Conservation (phyloP, 2,888 invertebrate species). For the Latheticus oryzae region DNA sequence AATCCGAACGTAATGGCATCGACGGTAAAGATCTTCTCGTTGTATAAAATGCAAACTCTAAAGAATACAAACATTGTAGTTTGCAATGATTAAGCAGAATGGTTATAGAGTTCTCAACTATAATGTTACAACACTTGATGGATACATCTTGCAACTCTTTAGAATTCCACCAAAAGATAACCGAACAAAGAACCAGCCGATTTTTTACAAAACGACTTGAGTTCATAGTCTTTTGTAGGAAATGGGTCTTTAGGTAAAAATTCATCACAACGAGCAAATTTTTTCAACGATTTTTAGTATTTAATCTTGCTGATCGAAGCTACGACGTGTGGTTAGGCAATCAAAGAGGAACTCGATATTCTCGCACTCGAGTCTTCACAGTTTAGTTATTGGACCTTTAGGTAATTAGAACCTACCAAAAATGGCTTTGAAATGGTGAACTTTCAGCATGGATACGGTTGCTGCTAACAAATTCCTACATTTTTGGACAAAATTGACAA, state of each 20-base stretch:
- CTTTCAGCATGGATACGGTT: conserved; percentile 5
- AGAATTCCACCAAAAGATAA: conserved; percentile 9
- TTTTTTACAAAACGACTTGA: conserved; percentile 7
- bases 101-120: background rate
- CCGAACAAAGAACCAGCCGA: conserved; percentile 7
- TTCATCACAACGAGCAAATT: no score
- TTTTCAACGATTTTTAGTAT: background rate
- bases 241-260: conserved; percentile 12
- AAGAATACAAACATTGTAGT: conserved; percentile 3
- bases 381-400: no score
- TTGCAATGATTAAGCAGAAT: conserved; percentile 2
- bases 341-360: conserved; percentile 1
- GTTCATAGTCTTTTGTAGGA: conserved; percentile 1
- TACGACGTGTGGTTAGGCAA: conserved; percentile 11
- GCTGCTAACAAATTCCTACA: no score
- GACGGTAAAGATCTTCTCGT: conserved; percentile 1
- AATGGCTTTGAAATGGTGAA: background rate
- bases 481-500: background rate
- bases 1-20: conserved; percentile 12
- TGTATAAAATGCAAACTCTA: no score
- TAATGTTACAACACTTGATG: conserved; percentile 5
- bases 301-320: background rate
- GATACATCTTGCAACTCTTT: conserved; percentile 14
- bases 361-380: background rate
- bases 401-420: background rate